Evolutionary conservation across 2,113 vertebrate species (phyloP).

Genomic region (Vireo altiloquus): DNA sequence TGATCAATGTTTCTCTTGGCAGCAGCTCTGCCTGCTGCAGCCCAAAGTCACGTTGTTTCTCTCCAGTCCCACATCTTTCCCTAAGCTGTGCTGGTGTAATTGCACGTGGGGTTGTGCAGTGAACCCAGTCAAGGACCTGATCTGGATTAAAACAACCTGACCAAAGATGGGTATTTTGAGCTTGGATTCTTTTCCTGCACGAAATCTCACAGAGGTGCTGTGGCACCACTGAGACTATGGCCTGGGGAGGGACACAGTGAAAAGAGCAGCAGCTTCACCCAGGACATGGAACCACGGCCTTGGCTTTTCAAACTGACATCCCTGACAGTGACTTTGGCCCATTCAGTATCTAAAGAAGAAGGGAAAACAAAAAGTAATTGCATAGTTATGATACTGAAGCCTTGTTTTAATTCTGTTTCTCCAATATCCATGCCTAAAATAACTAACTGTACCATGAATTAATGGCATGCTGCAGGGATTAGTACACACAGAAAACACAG

Average conservation of each 20-base stretch:
- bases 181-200: not conserved
- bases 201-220: not conserved
- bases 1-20: constrained; percentile 1
- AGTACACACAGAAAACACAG: not conserved
- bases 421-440: not conserved
- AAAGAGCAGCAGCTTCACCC: not conserved
- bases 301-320: not conserved
- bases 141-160: not conserved
- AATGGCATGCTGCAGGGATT: not conserved
- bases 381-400: not conserved
- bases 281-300: not conserved
- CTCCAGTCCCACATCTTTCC: not conserved
- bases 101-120: not conserved
- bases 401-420: not conserved
- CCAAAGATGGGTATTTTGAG: not conserved
- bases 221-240: not conserved
- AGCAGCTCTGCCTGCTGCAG: not conserved
- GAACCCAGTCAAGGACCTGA: not conserved
- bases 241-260: not conserved
- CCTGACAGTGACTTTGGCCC: not conserved
- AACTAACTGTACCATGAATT: not conserved
- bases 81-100: not conserved
- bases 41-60: not conserved
- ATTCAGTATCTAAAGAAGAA: not conserved
- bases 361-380: not conserved